phyloP scores from a whole-genome alignment of 2,113 vertebrate genomes.

The Mus pahari region DNA sequence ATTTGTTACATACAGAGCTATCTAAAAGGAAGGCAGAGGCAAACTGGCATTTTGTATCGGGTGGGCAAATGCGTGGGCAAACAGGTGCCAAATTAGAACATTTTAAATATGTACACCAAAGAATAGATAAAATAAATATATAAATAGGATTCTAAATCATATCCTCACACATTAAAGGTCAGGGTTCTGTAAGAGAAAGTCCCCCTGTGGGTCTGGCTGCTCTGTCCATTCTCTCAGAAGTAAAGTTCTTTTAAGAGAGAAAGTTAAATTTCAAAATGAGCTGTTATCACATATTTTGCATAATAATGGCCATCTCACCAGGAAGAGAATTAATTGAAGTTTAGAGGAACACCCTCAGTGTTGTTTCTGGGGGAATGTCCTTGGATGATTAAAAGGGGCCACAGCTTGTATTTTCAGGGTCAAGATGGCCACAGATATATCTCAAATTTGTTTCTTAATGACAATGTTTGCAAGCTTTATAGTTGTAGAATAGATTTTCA shows the following conservation, averaged over 20 bases:
- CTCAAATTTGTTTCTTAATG: slow-evolving; percentile 34
- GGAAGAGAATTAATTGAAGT: neutral
- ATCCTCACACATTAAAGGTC: slow-evolving; percentile 28
- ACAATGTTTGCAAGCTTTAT: neutral
- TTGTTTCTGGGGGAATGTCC: neutral
- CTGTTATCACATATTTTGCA: neutral
- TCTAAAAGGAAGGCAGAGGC: slow-evolving; percentile 39
- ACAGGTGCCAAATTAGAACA: neutral
- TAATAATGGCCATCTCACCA: neutral
- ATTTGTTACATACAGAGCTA: slow-evolving; percentile 16
- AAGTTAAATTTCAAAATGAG: slow-evolving; percentile 27
- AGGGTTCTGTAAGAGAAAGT: neutral
- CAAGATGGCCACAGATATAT: neutral
- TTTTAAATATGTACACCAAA: neutral
- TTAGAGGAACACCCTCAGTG: neutral
- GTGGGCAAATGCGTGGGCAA: neutral
- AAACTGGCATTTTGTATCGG: neutral
- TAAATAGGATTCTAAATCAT: neutral
- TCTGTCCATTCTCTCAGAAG: neutral
- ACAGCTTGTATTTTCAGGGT: neutral
- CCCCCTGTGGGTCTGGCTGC: neutral
- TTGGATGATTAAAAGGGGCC: neutral
- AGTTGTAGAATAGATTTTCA: neutral
- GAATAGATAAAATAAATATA: slow-evolving; percentile 39
- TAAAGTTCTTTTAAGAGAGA: slow-evolving; percentile 1